These are phyloP conservation scores for Leucophenga montana DNA, from an alignment of 2,888 invertebrate species.

Conservation along the genomic window DNA sequence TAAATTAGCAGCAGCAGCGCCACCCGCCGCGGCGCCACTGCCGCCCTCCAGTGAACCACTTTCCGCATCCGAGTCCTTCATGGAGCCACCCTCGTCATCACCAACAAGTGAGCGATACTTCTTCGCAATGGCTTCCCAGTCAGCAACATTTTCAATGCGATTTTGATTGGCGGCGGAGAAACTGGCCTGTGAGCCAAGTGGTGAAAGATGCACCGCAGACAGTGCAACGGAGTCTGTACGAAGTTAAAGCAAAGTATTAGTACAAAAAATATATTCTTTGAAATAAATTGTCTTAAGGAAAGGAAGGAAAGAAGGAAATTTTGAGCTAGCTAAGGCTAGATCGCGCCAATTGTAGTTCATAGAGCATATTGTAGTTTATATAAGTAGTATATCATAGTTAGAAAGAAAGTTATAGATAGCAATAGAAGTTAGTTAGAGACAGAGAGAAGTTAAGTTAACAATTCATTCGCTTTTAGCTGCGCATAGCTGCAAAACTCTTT, in stretches of 20 bases:
- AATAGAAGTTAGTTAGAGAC: slow-evolving; percentile 34
- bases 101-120: slow-evolving; percentile 87
- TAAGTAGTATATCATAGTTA: slow-evolving; percentile 13
- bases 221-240: slow-evolving; percentile 81
- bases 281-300: slow-evolving; percentile 17
- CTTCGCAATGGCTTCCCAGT: slow-evolving; percentile 92
- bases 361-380: not conserved
- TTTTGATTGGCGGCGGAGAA: slow-evolving; percentile 82
- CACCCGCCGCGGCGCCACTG: slow-evolving; percentile 32
- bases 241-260: slow-evolving; percentile 28
- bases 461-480: slow-evolving; percentile 50
- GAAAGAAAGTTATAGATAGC: slow-evolving; percentile 40
- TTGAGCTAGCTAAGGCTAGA: slow-evolving; percentile 60
- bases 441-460: slow-evolving; percentile 12
- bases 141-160: slow-evolving; percentile 90
- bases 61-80: slow-evolving; percentile 72
- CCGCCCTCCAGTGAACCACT: slow-evolving; percentile 69
- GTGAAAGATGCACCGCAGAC: slow-evolving; percentile 87
- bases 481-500: slow-evolving; percentile 59
- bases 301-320: slow-evolving; percentile 54
- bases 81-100: slow-evolving; percentile 75
- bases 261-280: slow-evolving; percentile 5
- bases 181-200: slow-evolving; percentile 88
- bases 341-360: slow-evolving; percentile 53
- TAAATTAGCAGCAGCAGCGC: slow-evolving; percentile 52